Percentiles rank a stretch among this genome's conserved stretches.
Conservation (phyloP, 2,797 vertebrate genomes). For the Gymnocypris eckloni region DNA sequence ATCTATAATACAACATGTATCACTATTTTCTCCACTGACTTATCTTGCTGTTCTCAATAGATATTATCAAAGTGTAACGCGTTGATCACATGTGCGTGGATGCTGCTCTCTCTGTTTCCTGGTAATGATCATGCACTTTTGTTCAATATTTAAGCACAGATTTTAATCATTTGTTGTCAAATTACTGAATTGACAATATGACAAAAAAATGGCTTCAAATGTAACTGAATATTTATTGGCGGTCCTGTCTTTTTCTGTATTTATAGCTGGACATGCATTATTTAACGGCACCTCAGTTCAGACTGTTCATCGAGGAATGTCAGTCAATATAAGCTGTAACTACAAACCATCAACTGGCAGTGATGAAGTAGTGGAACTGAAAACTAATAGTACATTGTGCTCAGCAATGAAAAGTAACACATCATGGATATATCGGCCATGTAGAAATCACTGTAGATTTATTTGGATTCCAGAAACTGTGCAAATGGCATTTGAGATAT, state of each 20-base stretch:
- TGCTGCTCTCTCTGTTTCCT: conserved; percentile 15
- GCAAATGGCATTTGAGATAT: conserved; percentile 33
- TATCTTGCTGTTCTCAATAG: conserved; percentile 17
- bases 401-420: fast-evolving
- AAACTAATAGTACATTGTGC: neutral
- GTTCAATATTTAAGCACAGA: neutral
- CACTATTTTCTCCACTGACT: neutral
- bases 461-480: conserved; percentile 17
- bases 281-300: neutral
- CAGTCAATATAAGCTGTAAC: conserved; percentile 31
- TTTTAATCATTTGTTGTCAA: neutral
- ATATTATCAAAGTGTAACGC: conserved; percentile 9
- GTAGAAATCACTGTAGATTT: neutral
- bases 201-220: neutral
- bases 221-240: neutral
- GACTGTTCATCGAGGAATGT: conserved; percentile 2
- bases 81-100: neutral
- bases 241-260: neutral
- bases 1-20: neutral
- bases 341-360: neutral
- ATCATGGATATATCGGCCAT: neutral
- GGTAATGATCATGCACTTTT: conserved; percentile 21
- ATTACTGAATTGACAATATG: neutral
- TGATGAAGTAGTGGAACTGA: fast-evolving
- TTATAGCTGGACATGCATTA: neutral